Evolutionary conservation across 2,797 vertebrate genomes (phyloP), one percentile per base, ranked within the genome.

Genomic region (Austrolebias charrua): DNA sequence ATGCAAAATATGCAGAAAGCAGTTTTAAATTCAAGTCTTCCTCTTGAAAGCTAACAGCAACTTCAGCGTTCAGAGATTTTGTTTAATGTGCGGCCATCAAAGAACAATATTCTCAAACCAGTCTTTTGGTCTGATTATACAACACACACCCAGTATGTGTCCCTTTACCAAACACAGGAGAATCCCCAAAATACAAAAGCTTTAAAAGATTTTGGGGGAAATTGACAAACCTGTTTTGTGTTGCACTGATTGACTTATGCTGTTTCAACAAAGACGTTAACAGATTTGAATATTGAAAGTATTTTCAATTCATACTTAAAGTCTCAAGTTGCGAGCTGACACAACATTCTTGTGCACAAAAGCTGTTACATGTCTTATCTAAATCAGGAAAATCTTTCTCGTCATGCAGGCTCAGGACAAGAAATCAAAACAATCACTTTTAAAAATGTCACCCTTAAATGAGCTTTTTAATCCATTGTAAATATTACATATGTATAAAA

Each of bases 21-120:
- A 46, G 60, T 80, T 67, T 62, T 48, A 49, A 55, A 60, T 69
- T 28, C 14, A 63, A 20, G 15, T 6, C 33, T 55, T 63, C 46
- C 51, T 49, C 16, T 12, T 10, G 49, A 45, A 12, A 57, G 48
- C 50, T 54, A 52, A 68, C 4, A 10, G 40, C 33, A 29, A 47
- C 31, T 75, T 46, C 9, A 20, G 16, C 52, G 48, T 55, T 66
- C 18, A n/a, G 51, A 19, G 24, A 24, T 65, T 60, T 19, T 42
- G 50, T 60, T 8, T 13, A 64, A 59, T 45, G 16, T 5, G 6
- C 29, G 35, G 7, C 44, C 46, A 63, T 71, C 47, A 51, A 43
- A 65, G 33, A 46, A 73, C 55, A 71, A n/a, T n/a, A n/a, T 69
- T 70, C 66, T 69, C 38, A 58, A 12, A n/a, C 2, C 14, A 47